Percentiles rank a stretch among this genome's conserved stretches.
phyloP scores from a whole-genome alignment of 2,888 invertebrate genomes.

The Volucella inanis region DNA sequence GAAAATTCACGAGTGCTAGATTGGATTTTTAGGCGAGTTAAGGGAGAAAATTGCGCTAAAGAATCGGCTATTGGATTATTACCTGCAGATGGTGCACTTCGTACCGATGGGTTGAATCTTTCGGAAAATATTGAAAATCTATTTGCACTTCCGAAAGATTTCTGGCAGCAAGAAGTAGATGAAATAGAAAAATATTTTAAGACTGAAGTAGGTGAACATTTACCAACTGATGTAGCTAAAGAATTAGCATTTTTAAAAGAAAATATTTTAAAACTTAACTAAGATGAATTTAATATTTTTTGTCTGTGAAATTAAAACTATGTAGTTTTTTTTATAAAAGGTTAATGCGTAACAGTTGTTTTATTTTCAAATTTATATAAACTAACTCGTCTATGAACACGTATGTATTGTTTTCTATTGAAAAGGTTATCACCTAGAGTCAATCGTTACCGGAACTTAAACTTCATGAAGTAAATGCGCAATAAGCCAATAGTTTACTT shows the following conservation, averaged over 20 bases:
- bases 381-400: neutral
- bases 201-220: slow-evolving; percentile 93
- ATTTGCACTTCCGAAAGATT: slow-evolving; percentile 93
- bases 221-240: slow-evolving; percentile 89
- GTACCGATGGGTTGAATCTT: slow-evolving; percentile 87
- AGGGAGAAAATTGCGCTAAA: slow-evolving; percentile 88
- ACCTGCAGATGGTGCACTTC: slow-evolving; percentile 86
- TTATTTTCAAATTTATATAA: neutral
- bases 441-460: no score
- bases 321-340: slow-evolving; percentile 84
- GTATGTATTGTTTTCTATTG: no score
- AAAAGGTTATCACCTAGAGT: no score
- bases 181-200: slow-evolving; percentile 94
- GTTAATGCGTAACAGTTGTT: neutral
- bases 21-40: slow-evolving; percentile 95
- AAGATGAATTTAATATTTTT: slow-evolving; percentile 1
- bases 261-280: slow-evolving; percentile 75
- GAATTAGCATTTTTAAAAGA: slow-evolving; percentile 87
- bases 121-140: slow-evolving; percentile 90
- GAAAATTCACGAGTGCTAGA: slow-evolving; percentile 98
- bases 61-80: slow-evolving; percentile 91
- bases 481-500: no score
- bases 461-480: no score
- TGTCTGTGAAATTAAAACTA: slow-evolving; percentile 84
- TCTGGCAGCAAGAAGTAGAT: slow-evolving; percentile 93